Evolutionary conservation across 2,888 invertebrate genomes (phyloP), one percentile per base, ranked within the genome.

Genomic region (Tortricodes alternella): DNA sequence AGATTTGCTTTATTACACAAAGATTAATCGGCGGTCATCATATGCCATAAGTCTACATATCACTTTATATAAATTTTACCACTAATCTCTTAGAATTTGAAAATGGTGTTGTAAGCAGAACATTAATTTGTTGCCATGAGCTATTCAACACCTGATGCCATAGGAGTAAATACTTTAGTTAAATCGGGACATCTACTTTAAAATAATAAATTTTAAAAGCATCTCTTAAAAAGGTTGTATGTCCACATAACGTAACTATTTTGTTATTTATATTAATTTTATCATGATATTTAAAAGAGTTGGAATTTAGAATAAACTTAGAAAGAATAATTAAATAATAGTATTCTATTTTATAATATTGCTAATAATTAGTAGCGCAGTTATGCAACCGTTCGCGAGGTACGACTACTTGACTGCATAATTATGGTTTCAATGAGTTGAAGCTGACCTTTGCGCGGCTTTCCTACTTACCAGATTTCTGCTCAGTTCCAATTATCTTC

Each of bases 141-240:
- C 50, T 29, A n/a, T 37, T 7, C 19, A 44, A 21, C 37, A 37
- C 11, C 15, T 11, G 37, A 43, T 49, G 56, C 56, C 37, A 38
- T 50, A 56, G 48, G 34, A 29, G 41, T 48, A 46, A 9, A 29
- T 41, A 49, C 37, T 29, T 50, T 50, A 49, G 32, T 27, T 35
- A 49, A 19, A 55, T 66, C 73, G 80, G 80, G 80, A 80, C 74
- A 77, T 68, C 70, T 76, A 70, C 71, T 76, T 71, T 77, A 73
- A 74, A 77, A 73, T 70, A 68, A 66, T 38, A 50, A 49, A 52
- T 34, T 37, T 72, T 72, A 76, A 73, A 76, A 77, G 77, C 80
- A 79, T 79, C 85, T 84, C 86, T 85, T 89, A 78, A 75, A 76
- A 88, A 88, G 87, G 88, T 88, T 89, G 88, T 88, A 85, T 80